These are phyloP conservation scores for Malurus leucopterus DNA, from an alignment of 2,797 vertebrate species.

Conservation along the genomic window DNA sequence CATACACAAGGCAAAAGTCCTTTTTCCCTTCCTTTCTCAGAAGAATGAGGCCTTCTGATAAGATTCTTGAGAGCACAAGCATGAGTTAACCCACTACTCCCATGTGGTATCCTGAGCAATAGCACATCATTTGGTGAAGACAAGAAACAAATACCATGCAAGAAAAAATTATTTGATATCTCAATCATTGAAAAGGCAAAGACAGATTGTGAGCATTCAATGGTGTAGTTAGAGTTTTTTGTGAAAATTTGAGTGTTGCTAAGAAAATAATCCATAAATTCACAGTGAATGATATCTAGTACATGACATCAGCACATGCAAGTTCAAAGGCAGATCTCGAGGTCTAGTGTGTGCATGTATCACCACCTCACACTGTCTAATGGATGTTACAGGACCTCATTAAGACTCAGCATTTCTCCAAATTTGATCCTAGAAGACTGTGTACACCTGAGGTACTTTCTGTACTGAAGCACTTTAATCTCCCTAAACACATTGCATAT, in stretches of 20 bases:
- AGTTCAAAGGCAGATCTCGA: not conserved
- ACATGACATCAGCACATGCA: not conserved
- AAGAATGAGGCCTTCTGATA: not conserved
- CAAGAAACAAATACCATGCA: not conserved
- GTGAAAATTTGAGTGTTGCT: not conserved
- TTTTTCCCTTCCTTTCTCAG: not conserved
- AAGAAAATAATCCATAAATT: not conserved
- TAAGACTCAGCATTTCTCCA: not conserved
- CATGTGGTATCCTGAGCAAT: not conserved
- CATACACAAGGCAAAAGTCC: slow-evolving; percentile 40
- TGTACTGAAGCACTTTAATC: not conserved
- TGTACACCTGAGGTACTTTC: not conserved
- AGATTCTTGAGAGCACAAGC: not conserved
- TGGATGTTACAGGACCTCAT: not conserved
- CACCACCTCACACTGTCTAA: not conserved
- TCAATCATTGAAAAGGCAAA: not conserved
- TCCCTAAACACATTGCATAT: not conserved
- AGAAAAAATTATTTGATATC: not conserved
- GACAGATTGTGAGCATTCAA: not conserved
- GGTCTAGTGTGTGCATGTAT: not conserved
- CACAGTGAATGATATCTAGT: not conserved
- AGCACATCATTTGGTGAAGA: not conserved
- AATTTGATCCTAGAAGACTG: not conserved
- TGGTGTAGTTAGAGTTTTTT: not conserved
- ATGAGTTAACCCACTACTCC: not conserved